Evolutionary conservation across 2,888 invertebrate species (phyloP).

Genomic region (Calameuta filiformis): DNA sequence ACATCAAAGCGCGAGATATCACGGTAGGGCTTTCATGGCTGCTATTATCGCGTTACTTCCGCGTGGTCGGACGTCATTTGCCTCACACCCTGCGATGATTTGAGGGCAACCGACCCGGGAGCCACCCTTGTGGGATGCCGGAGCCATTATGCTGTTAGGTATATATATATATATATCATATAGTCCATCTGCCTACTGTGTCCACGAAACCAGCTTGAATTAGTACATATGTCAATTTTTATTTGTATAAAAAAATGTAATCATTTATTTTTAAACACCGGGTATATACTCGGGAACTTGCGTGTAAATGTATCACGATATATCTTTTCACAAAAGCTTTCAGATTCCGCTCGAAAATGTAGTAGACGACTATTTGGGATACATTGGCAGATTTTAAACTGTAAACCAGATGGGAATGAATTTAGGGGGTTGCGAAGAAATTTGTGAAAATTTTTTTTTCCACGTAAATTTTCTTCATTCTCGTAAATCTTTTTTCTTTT

Average conservation of each 20-base stretch:
- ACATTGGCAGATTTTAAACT: neutral
- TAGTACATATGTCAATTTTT: neutral
- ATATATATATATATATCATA: neutral
- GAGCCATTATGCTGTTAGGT: conserved; percentile 38
- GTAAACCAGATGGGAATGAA: neutral
- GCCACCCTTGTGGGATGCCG: conserved; percentile 37
- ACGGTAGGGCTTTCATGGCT: conserved; percentile 54
- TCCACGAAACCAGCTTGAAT: neutral
- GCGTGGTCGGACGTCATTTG: conserved; percentile 58
- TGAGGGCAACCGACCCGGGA: conserved; percentile 58
- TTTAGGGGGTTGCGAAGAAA: neutral
- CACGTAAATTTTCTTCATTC: neutral
- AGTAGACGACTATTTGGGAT: neutral
- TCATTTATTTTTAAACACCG: neutral
- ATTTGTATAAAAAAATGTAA: neutral
- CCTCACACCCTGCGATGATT: conserved; percentile 60
- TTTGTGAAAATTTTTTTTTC: neutral
- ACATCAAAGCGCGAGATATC: conserved; percentile 59
- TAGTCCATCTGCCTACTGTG: neutral
- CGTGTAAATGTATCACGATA: neutral
- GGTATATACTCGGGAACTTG: neutral
- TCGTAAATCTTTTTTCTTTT: neutral
- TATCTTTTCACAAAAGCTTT: neutral
- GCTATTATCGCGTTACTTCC: conserved; percentile 63
- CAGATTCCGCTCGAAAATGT: neutral